Base-by-base conservation (phyloP, 2,797 vertebrate genomes). In the Calcarius lapponicus region DNA sequence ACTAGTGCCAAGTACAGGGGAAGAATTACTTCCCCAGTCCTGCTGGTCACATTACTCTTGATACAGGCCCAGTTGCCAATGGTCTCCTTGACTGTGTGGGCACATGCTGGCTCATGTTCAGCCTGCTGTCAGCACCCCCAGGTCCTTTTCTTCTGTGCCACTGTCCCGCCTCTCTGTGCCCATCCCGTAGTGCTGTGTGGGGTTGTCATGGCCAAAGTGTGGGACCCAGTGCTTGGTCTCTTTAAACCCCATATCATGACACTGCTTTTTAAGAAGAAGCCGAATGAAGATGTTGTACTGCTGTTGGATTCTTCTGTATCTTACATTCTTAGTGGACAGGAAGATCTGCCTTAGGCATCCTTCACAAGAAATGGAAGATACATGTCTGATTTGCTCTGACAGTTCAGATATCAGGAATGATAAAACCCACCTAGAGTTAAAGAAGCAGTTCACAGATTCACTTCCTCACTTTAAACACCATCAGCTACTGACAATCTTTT, bases 121-220 rank as follows among this genome's bases (percentile, higher is more conserved):
- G 16, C 47, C 38, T 38, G 9, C 38, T 19, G 32, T 45, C 38
- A 24, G 24, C 69, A 45, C 3, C 7, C 8, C 2, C 38, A 69
- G 10, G 13, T 38, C 16, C 16, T 32, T 76, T 76, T 45, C 56
- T 53, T 36, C 28, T 24, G 60, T 29, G 24, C 5, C 19, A 6
- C 16, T n/a, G 8, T 45, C 29, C 47, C 76, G 13, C 13, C 16
- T 19, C 19, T 69, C 47, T 61, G 24, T n/a, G 6, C 22, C 24
- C 47, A n/a, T 38, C 10, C 54, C 34, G 18, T 5, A 29, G 28
- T 9, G 13, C 16, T 45, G 10, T 0, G 0, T 32, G 38, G 7
- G 18, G 22, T 29, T 45, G 6, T 31, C n/a, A 36, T 29, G 13
- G 54, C 17, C 28, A 45, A 69, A 67, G 24, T 25, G 24, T 0